A percentile compares a stretch with the other conserved stretches of the same genome.
phyloP scores from a whole-genome alignment of 1,140 invertebrate species.

The Drosophila nigrodunni region DNA sequence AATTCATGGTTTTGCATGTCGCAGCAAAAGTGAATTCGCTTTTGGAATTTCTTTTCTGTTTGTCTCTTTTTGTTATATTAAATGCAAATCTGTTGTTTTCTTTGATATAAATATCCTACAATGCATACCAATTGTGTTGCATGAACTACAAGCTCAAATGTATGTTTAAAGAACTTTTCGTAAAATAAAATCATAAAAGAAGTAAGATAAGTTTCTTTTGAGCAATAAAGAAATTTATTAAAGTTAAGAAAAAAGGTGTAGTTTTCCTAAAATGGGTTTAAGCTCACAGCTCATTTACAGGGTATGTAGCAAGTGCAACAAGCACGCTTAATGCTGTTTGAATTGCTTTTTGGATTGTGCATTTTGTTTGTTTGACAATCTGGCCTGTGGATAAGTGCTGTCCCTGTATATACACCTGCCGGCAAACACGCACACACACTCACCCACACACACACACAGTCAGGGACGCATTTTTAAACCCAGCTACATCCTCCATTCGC shows the following conservation, averaged over 20 bases:
- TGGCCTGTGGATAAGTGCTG: constrained; percentile 47
- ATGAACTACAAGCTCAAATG: background rate
- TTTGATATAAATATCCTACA: constrained; percentile 10
- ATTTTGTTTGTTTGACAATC: constrained; percentile 56
- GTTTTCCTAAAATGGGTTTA: background rate
- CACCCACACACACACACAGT: background rate
- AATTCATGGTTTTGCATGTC: constrained; percentile 22
- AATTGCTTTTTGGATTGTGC: constrained; percentile 2
- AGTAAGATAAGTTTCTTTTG: too few species aligned
- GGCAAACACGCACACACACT: constrained; percentile 4
- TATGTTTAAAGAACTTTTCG: too few species aligned
- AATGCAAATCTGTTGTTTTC: constrained; percentile 65
- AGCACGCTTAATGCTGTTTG: background rate
- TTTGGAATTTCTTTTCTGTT: constrained; percentile 15
- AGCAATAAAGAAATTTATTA: too few species aligned
- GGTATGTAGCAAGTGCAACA: constrained; percentile 2
- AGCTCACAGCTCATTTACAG: constrained; percentile 4
- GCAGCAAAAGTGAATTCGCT: constrained; percentile 23
- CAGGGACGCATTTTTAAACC: constrained; percentile 25
- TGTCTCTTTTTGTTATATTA: constrained; percentile 34
- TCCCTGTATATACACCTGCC: constrained; percentile 21
- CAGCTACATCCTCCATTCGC: background rate
- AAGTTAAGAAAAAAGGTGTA: too few species aligned
- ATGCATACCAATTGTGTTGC: too few species aligned
- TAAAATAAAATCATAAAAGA: too few species aligned